These are phyloP conservation scores for Drymodes brunneopygia DNA, from an alignment of 2,113 vertebrate species.

Conservation along the genomic window DNA sequence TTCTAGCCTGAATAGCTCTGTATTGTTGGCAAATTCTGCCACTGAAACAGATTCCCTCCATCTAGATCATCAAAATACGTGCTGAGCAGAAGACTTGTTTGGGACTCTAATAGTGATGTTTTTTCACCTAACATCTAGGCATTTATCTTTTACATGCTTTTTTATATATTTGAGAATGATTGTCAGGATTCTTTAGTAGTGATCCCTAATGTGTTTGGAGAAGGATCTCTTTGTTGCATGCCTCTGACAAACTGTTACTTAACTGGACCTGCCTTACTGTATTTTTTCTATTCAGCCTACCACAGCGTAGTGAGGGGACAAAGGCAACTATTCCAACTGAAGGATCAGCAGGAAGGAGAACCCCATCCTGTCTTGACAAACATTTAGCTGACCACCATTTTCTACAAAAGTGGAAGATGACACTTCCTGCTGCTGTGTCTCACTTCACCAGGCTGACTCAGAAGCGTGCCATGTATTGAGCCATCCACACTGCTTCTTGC, in stretches of 20 bases:
- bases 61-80: background rate
- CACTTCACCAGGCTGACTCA: background rate
- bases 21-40: background rate
- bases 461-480: background rate
- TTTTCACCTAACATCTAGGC: background rate
- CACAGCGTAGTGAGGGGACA: background rate
- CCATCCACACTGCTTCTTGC: background rate
- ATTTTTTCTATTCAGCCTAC: background rate
- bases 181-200: background rate
- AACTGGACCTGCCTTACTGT: background rate
- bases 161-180: background rate
- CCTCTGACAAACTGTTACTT: background rate
- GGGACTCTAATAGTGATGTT: background rate
- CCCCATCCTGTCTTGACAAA: background rate
- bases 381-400: background rate
- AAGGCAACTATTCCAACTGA: background rate
- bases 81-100: background rate
- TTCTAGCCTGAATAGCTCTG: background rate
- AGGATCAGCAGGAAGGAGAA: background rate
- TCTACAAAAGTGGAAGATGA: background rate
- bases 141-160: background rate
- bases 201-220: background rate
- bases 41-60: background rate
- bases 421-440: background rate
- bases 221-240: background rate